Evolutionary conservation across 2,888 invertebrate genomes (phyloP).

Genomic region (Galerucella pusilla): DNA sequence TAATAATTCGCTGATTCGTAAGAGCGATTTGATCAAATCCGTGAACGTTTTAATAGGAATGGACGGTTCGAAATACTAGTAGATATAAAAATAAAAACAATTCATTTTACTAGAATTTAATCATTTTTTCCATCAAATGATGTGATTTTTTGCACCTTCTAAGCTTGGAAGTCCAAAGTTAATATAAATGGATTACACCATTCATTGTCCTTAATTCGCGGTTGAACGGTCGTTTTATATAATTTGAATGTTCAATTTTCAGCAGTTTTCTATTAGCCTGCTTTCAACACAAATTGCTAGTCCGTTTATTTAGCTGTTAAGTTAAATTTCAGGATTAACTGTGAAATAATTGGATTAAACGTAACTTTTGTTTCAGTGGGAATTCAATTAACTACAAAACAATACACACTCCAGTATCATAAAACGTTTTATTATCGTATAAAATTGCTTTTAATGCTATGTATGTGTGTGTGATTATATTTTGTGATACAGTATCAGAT

Average conservation of each 20-base stretch:
- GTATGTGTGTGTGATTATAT: slow-evolving; percentile 14
- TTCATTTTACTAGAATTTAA: too few relatives aligned
- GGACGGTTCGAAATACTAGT: neutral
- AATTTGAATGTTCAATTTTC: slow-evolving; percentile 14
- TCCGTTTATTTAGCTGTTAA: slow-evolving; percentile 18
- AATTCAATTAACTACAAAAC: slow-evolving; percentile 30
- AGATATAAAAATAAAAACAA: neutral
- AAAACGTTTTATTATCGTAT: slow-evolving; percentile 30
- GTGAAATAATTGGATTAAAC: slow-evolving; percentile 22
- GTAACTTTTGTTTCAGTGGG: slow-evolving; percentile 11
- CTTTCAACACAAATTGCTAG: slow-evolving; percentile 31
- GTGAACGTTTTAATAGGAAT: neutral
- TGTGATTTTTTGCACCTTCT: too few relatives aligned
- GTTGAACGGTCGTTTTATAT: slow-evolving; percentile 19
- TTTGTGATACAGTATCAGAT: slow-evolving; percentile 20
- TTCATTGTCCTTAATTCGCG: slow-evolving; percentile 1
- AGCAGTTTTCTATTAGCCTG: slow-evolving; percentile 2
- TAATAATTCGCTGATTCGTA: neutral
- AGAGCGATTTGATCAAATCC: neutral
- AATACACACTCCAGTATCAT: slow-evolving; percentile 20
- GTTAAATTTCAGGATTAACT: slow-evolving; percentile 24
- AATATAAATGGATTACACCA: neutral
- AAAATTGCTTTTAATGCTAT: slow-evolving; percentile 24
- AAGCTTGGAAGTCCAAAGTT: neutral
- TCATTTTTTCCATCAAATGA: too few relatives aligned